Conservation (phyloP, 2,888 invertebrate species). For the Aporophyla lueneburgensis region DNA sequence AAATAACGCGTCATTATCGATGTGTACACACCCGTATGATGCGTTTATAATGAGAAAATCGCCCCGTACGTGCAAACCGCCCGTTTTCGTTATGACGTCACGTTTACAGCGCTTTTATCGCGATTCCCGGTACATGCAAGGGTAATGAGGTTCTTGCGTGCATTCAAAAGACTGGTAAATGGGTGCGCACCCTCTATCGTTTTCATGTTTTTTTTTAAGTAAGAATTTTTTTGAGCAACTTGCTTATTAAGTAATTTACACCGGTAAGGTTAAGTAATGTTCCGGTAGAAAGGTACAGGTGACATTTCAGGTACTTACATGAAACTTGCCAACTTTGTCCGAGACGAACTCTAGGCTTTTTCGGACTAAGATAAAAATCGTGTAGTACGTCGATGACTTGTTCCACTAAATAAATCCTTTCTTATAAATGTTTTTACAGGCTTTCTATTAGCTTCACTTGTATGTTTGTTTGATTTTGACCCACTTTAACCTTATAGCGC, state of each 20-base stretch:
- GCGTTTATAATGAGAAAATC: slow-evolving; percentile 50
- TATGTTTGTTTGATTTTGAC: no score
- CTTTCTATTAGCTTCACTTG: no score
- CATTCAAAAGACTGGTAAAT: slow-evolving; percentile 19
- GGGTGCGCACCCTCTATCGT: slow-evolving; percentile 9
- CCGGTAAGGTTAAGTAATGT: no score
- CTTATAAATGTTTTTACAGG: no score
- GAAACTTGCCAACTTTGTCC: no score
- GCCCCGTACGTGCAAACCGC: slow-evolving; percentile 24
- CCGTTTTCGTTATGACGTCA: slow-evolving; percentile 35
- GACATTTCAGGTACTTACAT: no score
- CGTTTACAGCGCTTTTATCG: slow-evolving; percentile 31
- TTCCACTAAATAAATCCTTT: no score
- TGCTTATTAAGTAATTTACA: neutral
- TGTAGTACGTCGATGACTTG: no score
- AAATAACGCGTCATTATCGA: slow-evolving; percentile 13
- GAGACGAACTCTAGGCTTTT: no score
- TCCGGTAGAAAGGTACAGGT: no score
- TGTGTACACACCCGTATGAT: slow-evolving; percentile 39
- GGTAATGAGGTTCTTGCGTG: slow-evolving; percentile 54
- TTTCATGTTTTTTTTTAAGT: slow-evolving; percentile 4
- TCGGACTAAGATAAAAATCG: no score
- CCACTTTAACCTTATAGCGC: no score
- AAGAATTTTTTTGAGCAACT: neutral
- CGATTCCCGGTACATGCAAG: slow-evolving; percentile 16